These are phyloP conservation scores for Melipona quadrifasciata DNA, from an alignment of 1,140 invertebrate species.

Conservation along the genomic window DNA sequence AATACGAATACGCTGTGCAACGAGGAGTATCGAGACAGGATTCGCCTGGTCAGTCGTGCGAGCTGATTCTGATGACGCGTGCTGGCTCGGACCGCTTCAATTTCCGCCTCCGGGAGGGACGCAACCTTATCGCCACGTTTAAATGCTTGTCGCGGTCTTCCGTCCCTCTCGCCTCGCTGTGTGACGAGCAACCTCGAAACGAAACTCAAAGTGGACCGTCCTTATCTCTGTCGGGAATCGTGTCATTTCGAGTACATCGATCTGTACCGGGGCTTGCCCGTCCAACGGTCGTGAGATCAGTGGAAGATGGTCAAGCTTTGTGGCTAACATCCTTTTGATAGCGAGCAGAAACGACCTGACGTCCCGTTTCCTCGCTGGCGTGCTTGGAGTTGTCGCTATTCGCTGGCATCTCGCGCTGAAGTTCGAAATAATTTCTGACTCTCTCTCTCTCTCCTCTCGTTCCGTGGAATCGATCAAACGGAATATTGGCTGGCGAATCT, in stretches of 20 bases:
- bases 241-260: constrained; percentile 69
- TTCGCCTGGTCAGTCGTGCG: not conserved
- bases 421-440: too few relatives aligned
- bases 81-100: constrained; percentile 52
- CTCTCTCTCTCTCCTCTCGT: not conserved
- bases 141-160: constrained; percentile 59
- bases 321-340: constrained; percentile 19
- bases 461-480: not conserved
- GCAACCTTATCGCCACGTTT: constrained; percentile 63
- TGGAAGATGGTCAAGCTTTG: not conserved
- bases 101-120: constrained; percentile 59
- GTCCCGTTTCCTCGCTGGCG: not conserved
- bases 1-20: too few relatives aligned
- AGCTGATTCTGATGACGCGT: constrained; percentile 38
- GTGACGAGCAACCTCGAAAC: constrained; percentile 55
- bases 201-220: constrained; percentile 49
- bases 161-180: constrained; percentile 43
- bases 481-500: not conserved
- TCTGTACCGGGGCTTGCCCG: constrained; percentile 24
- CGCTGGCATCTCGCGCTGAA: not conserved
- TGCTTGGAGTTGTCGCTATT: not conserved
- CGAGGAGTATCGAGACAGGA: not conserved
- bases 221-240: constrained; percentile 67
- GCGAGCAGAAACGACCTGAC: constrained; percentile 9
- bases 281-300: constrained; percentile 1